Percentiles rank a stretch among this genome's conserved stretches.
phyloP scores from a whole-genome alignment of 35 echinoderm and acorn worm genomes.

The Apostichopus japonicus region DNA sequence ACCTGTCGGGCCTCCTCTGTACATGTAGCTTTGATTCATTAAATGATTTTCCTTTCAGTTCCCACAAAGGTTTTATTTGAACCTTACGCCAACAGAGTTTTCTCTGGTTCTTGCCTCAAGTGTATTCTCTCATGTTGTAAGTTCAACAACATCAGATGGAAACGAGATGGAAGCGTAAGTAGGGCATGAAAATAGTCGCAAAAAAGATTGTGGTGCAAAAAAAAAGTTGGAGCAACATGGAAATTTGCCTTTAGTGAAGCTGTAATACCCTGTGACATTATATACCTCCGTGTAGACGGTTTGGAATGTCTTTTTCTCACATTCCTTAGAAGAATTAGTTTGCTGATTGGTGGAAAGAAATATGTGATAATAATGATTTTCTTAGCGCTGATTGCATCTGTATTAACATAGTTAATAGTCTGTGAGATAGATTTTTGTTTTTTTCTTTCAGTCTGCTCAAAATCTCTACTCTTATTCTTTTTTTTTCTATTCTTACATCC shows the following conservation, averaged over 20 bases:
- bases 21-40: conserved; percentile 19
- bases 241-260: too few relatives aligned
- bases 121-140: background rate
- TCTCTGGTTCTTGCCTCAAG: background rate
- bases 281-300: too few relatives aligned
- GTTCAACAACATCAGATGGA: background rate
- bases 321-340: too few relatives aligned
- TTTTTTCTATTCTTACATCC: background rate
- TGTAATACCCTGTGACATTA: too few relatives aligned
- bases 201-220: background rate
- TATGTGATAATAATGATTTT: too few relatives aligned
- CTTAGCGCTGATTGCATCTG: too few relatives aligned
- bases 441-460: too few relatives aligned
- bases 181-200: background rate
- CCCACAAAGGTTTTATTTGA: background rate
- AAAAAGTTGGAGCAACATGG: too few relatives aligned
- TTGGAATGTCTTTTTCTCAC: too few relatives aligned
- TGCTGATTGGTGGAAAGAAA: too few relatives aligned
- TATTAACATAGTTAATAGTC: too few relatives aligned
- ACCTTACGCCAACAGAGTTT: background rate
- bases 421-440: too few relatives aligned
- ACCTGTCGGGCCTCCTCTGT: conserved; percentile 7
- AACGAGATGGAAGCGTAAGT: background rate
- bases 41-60: conserved; percentile 21
- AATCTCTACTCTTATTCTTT: background rate